Evolutionary conservation across 2,888 invertebrate genomes (phyloP).

Genomic region (Trachelus stipa): DNA sequence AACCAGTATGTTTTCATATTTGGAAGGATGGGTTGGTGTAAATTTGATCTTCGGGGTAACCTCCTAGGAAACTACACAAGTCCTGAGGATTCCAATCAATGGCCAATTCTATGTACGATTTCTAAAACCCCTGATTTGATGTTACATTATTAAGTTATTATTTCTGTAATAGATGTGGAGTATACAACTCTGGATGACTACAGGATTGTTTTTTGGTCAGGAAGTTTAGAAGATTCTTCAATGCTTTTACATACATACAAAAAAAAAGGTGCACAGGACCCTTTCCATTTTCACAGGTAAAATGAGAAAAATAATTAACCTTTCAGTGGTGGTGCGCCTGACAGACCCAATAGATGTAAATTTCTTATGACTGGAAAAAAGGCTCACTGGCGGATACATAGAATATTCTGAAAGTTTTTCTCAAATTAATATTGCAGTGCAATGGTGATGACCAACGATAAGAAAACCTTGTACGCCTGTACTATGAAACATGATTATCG

Average conservation of each 20-base stretch:
- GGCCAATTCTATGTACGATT: constrained; percentile 79
- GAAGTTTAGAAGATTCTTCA: constrained; percentile 80
- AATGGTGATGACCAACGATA: constrained; percentile 76
- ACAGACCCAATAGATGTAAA: background rate
- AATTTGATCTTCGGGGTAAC: constrained; percentile 83
- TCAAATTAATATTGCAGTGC: constrained; percentile 66
- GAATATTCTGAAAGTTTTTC: background rate
- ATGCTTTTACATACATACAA: constrained; percentile 76
- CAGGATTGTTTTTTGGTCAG: constrained; percentile 84
- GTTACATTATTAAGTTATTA: constrained; percentile 17
- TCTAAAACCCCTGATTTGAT: constrained; percentile 13
- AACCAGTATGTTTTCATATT: constrained; percentile 82
- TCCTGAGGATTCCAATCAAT: constrained; percentile 71
- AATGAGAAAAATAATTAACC: background rate
- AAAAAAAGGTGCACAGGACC: constrained; percentile 69
- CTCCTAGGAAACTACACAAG: constrained; percentile 72
- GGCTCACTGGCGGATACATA: background rate
- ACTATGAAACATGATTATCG: constrained; percentile 73
- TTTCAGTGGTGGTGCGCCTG: background rate
- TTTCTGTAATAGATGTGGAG: constrained; percentile 72
- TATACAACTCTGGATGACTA: constrained; percentile 78
- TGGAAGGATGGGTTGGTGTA: constrained; percentile 81
- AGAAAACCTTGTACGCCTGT: constrained; percentile 78
- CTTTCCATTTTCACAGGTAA: constrained; percentile 73
- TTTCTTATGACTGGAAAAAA: background rate